Base-by-base conservation (phyloP, 2,888 invertebrate genomes). In the Euclidia mi region DNA sequence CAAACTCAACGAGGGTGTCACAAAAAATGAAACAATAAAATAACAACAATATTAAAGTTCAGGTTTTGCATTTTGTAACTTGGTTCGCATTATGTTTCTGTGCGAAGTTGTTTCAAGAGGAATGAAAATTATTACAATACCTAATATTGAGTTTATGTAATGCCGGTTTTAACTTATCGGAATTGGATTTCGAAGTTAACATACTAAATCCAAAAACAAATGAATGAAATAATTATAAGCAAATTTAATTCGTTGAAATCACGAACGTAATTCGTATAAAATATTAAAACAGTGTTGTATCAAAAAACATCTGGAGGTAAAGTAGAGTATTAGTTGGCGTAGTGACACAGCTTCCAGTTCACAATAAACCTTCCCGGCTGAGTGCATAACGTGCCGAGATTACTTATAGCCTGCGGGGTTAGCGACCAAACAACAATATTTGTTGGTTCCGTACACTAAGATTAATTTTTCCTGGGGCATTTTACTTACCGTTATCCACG, bases 351-450 rank as follows among this genome's bases (percentile, higher is more conserved):
- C 80, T 85, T 84, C 85, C 83, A 88, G 85, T 87, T 91, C 84
- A 89, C 90, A 91, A 91, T 91, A 92, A 91, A 90, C 85, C 84
- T 78, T n/a, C 73, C 84, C 87, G 83, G 74, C 82, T 75, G 82
- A 89, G 89, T 88, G 90, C 88, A 91, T 91, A 90, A 90, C 90
- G 91, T 89, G 89, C 88, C 81, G 85, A 86, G 91, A 92, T 92
- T 92, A 91, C 91, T 90, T 90, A 90, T 88, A 87, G 88, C 89
- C 86, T 72, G 84, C 81, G 83, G 83, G 83, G 81, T 77, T 69
- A 69, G 75, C 67, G 79, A 82, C 87, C 90, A 91, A 91, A 92
- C 91, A 91, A 92, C 88, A 91, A 91, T 91, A 91, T 91, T 92
- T 91, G 90, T 82, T 84, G 85, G 87, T 78, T 79, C 83, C 85